A percentile compares a stretch with the other conserved stretches of the same genome.
phyloP scores from a whole-genome alignment of 2,888 invertebrate species.

The Brachynemurus nebulosus region DNA sequence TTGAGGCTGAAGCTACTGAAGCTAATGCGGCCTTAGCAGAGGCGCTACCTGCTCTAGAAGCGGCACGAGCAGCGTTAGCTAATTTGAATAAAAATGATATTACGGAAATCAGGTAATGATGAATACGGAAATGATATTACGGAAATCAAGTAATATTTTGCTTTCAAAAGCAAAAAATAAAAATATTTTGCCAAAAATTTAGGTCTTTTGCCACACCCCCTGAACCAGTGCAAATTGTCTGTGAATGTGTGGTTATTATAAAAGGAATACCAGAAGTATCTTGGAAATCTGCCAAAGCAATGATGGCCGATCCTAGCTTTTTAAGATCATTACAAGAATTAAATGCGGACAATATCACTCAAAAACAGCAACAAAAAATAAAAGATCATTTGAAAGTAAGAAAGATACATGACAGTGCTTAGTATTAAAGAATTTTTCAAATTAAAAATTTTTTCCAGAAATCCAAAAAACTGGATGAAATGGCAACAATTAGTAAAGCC shows the following conservation, averaged over 20 bases:
- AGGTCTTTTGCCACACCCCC: conserved; percentile 85
- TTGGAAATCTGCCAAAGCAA: conserved; percentile 82
- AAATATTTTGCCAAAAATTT: conserved; percentile 14
- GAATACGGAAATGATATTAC: not conserved
- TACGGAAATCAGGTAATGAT: conserved; percentile 56
- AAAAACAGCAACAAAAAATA: conserved; percentile 52
- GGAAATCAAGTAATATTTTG: too few species aligned
- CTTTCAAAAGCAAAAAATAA: conserved; percentile 1
- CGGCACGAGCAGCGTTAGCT: conserved; percentile 62
- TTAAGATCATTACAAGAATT: conserved; percentile 67
- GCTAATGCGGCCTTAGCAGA: conserved; percentile 68
- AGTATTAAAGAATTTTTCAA: not conserved
- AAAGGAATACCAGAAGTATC: conserved; percentile 70
- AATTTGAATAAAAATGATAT: conserved; percentile 83
- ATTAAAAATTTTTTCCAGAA: conserved; percentile 27
- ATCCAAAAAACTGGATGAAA: conserved; percentile 61
- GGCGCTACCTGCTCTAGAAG: conserved; percentile 74
- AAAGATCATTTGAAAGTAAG: conserved; percentile 55
- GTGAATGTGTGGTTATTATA: conserved; percentile 80
- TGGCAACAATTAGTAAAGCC: conserved; percentile 73
- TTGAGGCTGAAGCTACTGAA: conserved; percentile 67
- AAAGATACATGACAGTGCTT: too few species aligned
- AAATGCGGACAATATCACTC: conserved; percentile 67
- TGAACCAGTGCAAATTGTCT: conserved; percentile 76
- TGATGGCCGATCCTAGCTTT: conserved; percentile 87